Evolutionary conservation across 2,888 invertebrate species (phyloP).

Genomic region (Camponotus fellah): DNA sequence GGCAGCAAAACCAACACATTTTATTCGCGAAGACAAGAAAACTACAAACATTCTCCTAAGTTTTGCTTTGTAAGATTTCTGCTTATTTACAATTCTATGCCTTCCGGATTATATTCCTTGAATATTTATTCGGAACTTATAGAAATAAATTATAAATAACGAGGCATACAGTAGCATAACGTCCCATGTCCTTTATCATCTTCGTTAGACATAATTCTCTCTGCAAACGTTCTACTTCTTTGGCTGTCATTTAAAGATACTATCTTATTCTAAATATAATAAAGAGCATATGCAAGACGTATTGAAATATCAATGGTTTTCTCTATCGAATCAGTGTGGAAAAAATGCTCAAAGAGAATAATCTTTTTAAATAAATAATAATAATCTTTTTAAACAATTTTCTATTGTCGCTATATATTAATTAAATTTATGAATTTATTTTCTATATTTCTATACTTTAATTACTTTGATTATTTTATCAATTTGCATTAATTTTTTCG

Average conservation of each 20-base stretch:
- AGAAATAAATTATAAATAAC: not conserved
- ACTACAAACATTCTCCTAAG: not conserved
- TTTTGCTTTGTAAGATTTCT: not conserved
- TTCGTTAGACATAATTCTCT: not conserved
- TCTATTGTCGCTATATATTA: not conserved
- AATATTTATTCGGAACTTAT: not conserved
- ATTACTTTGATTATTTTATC: not conserved
- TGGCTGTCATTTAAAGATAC: not conserved
- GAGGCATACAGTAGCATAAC: not conserved
- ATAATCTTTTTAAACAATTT: not conserved
- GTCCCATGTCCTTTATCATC: not conserved
- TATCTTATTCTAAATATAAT: not conserved
- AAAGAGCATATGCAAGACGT: not conserved
- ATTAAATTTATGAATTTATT: not conserved
- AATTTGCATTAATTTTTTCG: not conserved
- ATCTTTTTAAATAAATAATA: not conserved
- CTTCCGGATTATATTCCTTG: constrained; percentile 1
- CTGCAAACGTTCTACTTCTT: not conserved
- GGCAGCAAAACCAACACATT: not conserved
- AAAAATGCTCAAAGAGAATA: not conserved
- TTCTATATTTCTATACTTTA: not conserved
- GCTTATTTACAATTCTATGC: not conserved
- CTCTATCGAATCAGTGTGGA: not conserved
- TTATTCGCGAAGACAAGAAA: not conserved
- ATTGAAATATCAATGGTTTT: not conserved